Evolutionary conservation across 2,888 invertebrate genomes (phyloP), one percentile per base, ranked within the genome.

Genomic region (Melieria crassipennis): DNA sequence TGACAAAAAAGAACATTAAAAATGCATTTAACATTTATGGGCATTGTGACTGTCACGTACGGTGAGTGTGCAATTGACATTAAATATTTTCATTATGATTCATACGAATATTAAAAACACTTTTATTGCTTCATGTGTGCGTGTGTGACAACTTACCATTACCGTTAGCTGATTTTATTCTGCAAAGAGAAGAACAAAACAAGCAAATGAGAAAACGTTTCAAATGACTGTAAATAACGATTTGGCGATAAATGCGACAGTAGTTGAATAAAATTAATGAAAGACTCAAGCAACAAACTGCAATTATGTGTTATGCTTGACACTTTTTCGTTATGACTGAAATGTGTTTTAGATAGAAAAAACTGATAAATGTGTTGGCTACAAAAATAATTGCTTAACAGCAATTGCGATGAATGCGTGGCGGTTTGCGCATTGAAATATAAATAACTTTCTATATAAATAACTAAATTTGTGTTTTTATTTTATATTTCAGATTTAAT

Each of bases 151-250:
- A 86, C 87, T 86, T 84, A 87, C 87, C 87, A 80, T 86, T 87
- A 78, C 83, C 85, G 82, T 87, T 87, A 75, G 85, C 83, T 80
- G 87, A 86, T 83, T 87, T 87, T 81, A 87, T 85, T 86, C 87
- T 87, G 87, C 68, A 84, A 86, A 78, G 79, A 82, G 75, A 78
- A 77, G 75, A 70, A 50, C 68, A 43, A 66, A 69, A 75, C 58
- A 73, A 77, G 72, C n/a, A 52, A 56, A 47, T 52, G 7, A 61
- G 4, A 60, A 30, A 50, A 7, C 42, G 42, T 4, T 52, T 11
- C 16, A 50, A 58, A 9, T 47, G 9, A 9, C 30, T 7, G 4
- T n/a, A 45, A 4, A 60, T 67, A 47, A 13, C 4, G 5, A 47
- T 63, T 43, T 1, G 42, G n/a, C 4, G 4, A 9, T 58, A 30